These are phyloP conservation scores for Brassicogethes aeneus DNA, from an alignment of 2,888 invertebrate species.

Conservation along the genomic window DNA sequence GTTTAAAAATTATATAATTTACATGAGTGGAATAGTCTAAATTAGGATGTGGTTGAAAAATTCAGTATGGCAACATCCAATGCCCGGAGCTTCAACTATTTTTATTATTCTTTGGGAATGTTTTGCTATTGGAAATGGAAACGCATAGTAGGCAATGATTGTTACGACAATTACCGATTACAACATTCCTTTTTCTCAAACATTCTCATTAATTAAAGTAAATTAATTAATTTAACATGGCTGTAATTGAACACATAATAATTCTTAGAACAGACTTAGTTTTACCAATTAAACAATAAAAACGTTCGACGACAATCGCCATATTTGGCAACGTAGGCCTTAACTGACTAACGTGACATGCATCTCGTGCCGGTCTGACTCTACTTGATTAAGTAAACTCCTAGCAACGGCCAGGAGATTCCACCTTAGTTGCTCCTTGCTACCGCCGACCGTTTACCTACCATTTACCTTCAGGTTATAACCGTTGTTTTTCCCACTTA, in stretches of 20 bases:
- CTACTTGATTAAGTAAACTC: constrained; percentile 10
- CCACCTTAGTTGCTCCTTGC: too few relatives aligned
- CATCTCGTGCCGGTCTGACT: constrained; percentile 13
- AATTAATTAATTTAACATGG: constrained; percentile 22
- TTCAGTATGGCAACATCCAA: background rate
- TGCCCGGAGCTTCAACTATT: background rate
- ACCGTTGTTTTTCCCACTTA: too few relatives aligned
- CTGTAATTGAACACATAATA: constrained; percentile 21
- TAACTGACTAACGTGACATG: constrained; percentile 16
- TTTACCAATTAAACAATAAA: constrained; percentile 22
- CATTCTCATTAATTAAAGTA: constrained; percentile 21
- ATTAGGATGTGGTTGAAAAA: too few relatives aligned
- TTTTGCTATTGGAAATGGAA: background rate
- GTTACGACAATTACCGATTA: constrained; percentile 15
- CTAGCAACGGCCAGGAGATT: too few relatives aligned
- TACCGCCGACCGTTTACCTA: too few relatives aligned
- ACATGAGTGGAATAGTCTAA: too few relatives aligned
- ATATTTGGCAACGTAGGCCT: constrained; percentile 11
- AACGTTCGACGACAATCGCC: constrained; percentile 9
- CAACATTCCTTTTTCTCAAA: constrained; percentile 12
- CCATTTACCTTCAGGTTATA: too few relatives aligned
- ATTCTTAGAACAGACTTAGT: constrained; percentile 17
- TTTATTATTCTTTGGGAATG: background rate
- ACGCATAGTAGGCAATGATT: constrained; percentile 1
- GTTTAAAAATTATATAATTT: too few relatives aligned